Conservation (phyloP, 2,888 invertebrate genomes). For the Drosophila mercatorum region DNA sequence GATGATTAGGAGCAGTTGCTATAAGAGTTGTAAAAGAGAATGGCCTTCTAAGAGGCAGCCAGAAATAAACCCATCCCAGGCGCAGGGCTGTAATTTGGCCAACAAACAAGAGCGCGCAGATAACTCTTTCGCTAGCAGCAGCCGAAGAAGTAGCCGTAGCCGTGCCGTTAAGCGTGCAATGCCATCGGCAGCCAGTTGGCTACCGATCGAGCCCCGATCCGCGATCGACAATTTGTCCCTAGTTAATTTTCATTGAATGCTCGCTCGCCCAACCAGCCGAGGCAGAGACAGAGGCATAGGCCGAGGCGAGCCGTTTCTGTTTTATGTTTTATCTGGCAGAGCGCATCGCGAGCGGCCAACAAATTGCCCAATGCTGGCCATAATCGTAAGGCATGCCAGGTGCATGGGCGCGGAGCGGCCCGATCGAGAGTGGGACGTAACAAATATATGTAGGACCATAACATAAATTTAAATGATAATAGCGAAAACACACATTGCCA, state of each 20-base stretch:
- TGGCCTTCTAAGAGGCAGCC: background rate
- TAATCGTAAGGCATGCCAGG: conserved; percentile 48
- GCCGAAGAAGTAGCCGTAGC: background rate
- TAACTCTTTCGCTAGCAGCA: conserved; percentile 17
- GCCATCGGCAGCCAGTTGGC: conserved; percentile 17
- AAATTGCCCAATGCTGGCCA: conserved; percentile 57
- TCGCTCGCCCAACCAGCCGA: conserved; percentile 34
- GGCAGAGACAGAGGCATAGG: no score
- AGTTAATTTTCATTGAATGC: conserved; percentile 57
- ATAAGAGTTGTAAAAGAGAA: conserved; percentile 11
- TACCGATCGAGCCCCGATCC: conserved; percentile 14
- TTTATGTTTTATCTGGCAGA: conserved; percentile 41
- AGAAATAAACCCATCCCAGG: conserved; percentile 27
- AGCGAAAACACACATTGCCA: conserved; percentile 75
- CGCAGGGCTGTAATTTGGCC: conserved; percentile 36
- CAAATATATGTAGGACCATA: conserved; percentile 64
- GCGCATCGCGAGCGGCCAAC: conserved; percentile 47
- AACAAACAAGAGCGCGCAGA: conserved; percentile 20
- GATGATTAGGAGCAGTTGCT: conserved; percentile 25
- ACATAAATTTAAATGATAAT: conserved; percentile 79
- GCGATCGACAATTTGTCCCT: conserved; percentile 60
- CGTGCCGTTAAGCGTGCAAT: conserved; percentile 47
- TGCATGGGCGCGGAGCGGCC: background rate
- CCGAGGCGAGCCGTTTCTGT: background rate
- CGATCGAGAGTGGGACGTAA: conserved; percentile 40